A percentile compares a stretch with the other conserved stretches of the same genome.
Conservation (phyloP, 2,113 vertebrate species). For the Calidris pygmaea region DNA sequence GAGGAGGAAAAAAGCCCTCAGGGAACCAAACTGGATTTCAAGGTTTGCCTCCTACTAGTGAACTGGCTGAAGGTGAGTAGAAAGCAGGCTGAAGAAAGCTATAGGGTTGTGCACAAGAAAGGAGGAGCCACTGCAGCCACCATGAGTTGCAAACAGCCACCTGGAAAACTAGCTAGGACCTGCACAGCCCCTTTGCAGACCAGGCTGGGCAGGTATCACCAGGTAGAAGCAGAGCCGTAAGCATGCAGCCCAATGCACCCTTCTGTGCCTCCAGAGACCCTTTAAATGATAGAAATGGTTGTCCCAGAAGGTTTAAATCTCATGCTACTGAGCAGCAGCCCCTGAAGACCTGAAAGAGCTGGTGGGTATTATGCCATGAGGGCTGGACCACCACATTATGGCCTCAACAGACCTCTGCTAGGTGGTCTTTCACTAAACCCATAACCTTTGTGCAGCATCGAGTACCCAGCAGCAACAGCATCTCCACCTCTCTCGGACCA, state of each 20-base stretch:
- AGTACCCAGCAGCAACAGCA: not conserved
- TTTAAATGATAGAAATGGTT: not conserved
- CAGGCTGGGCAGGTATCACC: not conserved
- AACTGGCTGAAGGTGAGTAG: not conserved
- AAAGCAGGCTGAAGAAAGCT: not conserved
- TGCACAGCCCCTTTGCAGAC: not conserved
- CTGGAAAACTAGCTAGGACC: not conserved
- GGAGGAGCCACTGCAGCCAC: not conserved
- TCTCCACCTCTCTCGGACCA: not conserved
- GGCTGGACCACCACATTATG: not conserved
- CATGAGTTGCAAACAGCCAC: not conserved
- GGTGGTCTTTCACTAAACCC: not conserved
- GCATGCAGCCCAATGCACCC: not conserved
- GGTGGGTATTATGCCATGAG: not conserved
- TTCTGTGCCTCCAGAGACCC: not conserved
- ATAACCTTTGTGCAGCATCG: not conserved
- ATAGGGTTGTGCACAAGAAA: not conserved
- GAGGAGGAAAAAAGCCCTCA: not conserved
- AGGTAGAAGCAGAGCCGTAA: not conserved
- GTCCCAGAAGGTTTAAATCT: not conserved
- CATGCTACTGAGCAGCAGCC: accelerated
- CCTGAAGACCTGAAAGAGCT: not conserved
- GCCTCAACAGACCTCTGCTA: not conserved
- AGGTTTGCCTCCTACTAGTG: not conserved
- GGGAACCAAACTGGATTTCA: not conserved